These are phyloP conservation scores for Naso thynnoides DNA, from an alignment of 2,797 vertebrate genomes.

Conservation along the genomic window DNA sequence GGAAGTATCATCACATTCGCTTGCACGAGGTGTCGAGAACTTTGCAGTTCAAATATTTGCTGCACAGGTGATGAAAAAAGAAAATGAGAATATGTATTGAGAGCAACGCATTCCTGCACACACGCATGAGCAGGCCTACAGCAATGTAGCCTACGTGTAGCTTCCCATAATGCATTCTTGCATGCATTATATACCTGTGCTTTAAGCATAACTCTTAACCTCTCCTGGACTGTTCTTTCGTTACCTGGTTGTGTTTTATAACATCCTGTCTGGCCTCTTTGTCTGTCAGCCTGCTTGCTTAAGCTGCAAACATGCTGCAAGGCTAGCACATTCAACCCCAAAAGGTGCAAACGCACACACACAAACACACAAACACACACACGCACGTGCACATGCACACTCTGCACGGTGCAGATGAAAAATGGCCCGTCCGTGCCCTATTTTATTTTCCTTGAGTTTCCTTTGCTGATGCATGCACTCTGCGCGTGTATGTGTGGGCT, in stretches of 20 bases:
- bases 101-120: background rate
- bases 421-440: slow-evolving; percentile 64
- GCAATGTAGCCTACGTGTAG: no score
- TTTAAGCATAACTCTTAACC: slow-evolving; percentile 44
- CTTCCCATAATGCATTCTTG: background rate
- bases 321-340: slow-evolving; percentile 78
- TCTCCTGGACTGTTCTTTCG: slow-evolving; percentile 29
- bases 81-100: background rate
- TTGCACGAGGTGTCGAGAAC: slow-evolving; percentile 7
- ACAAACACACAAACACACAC: slow-evolving; percentile 36
- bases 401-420: slow-evolving; percentile 60
- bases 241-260: slow-evolving; percentile 73
- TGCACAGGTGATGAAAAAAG: slow-evolving; percentile 9
- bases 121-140: no score
- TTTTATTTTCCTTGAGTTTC: slow-evolving; percentile 61
- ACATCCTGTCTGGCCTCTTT: slow-evolving; percentile 80
- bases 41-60: slow-evolving; percentile 32
- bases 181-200: slow-evolving; percentile 17
- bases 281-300: slow-evolving; percentile 74
- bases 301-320: slow-evolving; percentile 81
- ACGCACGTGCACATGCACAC: slow-evolving; percentile 10
- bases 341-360: slow-evolving; percentile 58
- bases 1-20: slow-evolving; percentile 30
- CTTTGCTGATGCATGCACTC: slow-evolving; percentile 79
- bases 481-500: slow-evolving; percentile 56